phyloP scores from a whole-genome alignment of 2,113 vertebrate genomes.

The Crocuta crocuta region DNA sequence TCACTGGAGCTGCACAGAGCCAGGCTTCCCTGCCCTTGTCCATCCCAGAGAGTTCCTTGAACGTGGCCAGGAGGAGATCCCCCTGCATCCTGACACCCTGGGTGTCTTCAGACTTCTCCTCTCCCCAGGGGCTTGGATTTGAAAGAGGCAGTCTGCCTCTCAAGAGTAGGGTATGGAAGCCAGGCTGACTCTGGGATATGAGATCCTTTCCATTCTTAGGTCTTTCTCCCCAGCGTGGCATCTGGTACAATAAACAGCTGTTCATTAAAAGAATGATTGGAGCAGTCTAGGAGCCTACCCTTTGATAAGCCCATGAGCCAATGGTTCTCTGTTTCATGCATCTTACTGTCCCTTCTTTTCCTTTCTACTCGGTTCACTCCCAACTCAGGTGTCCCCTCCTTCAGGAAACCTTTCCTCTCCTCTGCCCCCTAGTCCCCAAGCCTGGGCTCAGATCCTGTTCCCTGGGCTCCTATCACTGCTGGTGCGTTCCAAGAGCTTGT shows the following conservation, averaged over 20 bases:
- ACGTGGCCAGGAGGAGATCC: background rate
- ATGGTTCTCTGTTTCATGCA: background rate
- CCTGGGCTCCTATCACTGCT: background rate
- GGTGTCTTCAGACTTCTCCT: background rate
- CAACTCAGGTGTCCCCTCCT: background rate
- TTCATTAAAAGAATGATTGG: background rate
- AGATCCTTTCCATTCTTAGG: background rate
- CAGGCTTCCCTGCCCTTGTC: background rate
- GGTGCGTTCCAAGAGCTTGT: constrained; percentile 13
- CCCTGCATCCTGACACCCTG: background rate
- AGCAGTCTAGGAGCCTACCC: background rate
- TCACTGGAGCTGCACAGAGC: background rate
- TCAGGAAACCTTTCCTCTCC: background rate
- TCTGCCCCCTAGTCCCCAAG: background rate
- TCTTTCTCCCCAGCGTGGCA: background rate
- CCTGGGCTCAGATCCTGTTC: background rate
- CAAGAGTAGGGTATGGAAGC: background rate
- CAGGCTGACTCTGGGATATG: background rate
- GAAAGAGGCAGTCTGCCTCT: background rate
- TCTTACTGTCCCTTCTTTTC: background rate
- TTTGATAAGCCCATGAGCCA: background rate
- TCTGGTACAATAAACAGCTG: constrained; percentile 8
- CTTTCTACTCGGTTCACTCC: background rate
- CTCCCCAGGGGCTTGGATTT: background rate
- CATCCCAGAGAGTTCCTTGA: background rate